phyloP scores from a whole-genome alignment of 2,888 invertebrate species.

The Agrotis ipsilon region DNA sequence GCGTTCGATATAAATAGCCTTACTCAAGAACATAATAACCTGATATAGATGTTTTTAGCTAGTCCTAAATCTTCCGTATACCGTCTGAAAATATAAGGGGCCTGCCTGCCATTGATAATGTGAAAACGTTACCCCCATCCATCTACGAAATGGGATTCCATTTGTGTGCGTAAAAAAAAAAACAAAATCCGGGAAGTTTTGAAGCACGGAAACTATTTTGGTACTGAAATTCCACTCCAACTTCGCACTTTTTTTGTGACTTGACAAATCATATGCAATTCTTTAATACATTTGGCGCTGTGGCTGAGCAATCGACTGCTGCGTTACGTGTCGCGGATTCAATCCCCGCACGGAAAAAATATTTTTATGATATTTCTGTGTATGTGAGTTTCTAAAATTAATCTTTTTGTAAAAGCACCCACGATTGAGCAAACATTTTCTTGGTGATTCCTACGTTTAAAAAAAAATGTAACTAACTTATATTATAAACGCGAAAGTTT shows the following conservation, averaged over 20 bases:
- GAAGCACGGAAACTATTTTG: slow-evolving; percentile 11
- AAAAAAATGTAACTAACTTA: no score
- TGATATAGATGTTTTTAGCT: slow-evolving; percentile 27
- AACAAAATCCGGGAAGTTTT: slow-evolving; percentile 35
- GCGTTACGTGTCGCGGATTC: no score
- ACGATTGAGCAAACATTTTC: no score
- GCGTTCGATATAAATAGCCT: background rate
- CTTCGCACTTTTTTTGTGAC: background rate
- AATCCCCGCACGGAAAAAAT: no score
- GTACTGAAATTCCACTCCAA: background rate
- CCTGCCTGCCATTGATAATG: slow-evolving; percentile 45
- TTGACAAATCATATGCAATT: background rate
- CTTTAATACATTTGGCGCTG: no score
- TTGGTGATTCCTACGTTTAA: no score
- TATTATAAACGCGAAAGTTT: no score
- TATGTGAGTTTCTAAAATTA: no score
- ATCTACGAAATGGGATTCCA: slow-evolving; percentile 46
- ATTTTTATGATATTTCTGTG: no score
- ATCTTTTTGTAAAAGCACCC: no score
- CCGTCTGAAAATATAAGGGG: slow-evolving; percentile 32
- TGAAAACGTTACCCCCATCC: slow-evolving; percentile 46
- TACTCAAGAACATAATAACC: slow-evolving; percentile 11
- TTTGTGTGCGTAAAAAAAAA: slow-evolving; percentile 35
- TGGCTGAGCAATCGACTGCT: no score
- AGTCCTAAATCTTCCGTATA: slow-evolving; percentile 40